Percentiles rank a stretch among this genome's conserved stretches.
Evolutionary conservation across 2,888 invertebrate species (phyloP).

Genomic region (Machimus rusticus): DNA sequence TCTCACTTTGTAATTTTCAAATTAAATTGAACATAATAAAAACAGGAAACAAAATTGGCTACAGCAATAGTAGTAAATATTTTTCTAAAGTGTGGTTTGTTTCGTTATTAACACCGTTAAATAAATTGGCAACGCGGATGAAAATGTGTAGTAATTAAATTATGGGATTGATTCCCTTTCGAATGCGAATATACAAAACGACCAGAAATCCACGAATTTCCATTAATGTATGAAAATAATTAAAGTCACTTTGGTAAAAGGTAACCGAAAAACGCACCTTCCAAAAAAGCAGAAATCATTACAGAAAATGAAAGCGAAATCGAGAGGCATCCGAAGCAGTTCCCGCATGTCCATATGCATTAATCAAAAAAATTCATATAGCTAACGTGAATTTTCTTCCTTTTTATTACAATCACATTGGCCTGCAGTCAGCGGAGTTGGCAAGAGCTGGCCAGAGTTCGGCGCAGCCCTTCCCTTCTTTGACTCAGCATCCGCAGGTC

Average conservation of each 20-base stretch:
- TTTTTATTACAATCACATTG: slow-evolving; percentile 4
- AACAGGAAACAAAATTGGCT: too few relatives aligned
- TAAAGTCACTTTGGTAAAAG: neutral
- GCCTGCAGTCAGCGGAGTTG: neutral
- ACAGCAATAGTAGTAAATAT: too few relatives aligned
- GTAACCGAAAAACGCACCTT: neutral
- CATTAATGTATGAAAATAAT: neutral
- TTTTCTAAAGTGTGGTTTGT: too few relatives aligned
- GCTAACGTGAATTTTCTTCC: neutral
- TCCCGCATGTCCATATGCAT: neutral
- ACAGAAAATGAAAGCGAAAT: slow-evolving; percentile 25
- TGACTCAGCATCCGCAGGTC: neutral
- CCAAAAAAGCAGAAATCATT: slow-evolving; percentile 13
- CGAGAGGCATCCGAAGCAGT: neutral
- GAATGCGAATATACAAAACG: neutral
- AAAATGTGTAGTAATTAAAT: neutral
- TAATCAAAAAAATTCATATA: neutral
- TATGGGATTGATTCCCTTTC: neutral
- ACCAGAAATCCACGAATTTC: neutral
- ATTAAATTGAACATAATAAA: too few relatives aligned
- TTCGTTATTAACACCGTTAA: too few relatives aligned
- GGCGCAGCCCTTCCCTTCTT: neutral
- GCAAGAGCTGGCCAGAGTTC: neutral
- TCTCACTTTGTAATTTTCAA: too few relatives aligned
- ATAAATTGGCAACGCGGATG: too few relatives aligned